These are phyloP conservation scores for Rhineura floridana DNA, from an alignment of 2,113 vertebrate species.

Conservation along the genomic window DNA sequence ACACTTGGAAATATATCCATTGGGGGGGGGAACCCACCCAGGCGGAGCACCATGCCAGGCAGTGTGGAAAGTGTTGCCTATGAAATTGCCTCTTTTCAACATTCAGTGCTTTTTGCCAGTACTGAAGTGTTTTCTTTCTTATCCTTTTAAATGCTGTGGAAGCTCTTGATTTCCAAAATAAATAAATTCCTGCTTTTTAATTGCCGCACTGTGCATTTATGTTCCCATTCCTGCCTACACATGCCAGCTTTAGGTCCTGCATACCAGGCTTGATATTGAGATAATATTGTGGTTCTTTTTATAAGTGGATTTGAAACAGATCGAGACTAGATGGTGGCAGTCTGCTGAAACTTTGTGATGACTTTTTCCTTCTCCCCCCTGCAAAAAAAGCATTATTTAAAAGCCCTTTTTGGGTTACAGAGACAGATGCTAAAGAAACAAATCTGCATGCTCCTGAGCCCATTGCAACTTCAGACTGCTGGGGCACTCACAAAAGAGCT, in stretches of 20 bases:
- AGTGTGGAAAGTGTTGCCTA: background rate
- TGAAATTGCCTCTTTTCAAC: background rate
- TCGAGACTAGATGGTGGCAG: background rate
- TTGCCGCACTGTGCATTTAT: background rate
- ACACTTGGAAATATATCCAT: background rate
- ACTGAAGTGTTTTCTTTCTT: background rate
- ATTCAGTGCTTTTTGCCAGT: background rate
- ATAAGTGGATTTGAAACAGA: background rate
- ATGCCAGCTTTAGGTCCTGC: background rate
- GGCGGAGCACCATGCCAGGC: background rate
- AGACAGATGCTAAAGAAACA: background rate
- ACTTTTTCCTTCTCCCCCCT: background rate
- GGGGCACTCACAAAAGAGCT: background rate
- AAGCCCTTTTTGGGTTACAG: background rate
- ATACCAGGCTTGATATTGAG: background rate
- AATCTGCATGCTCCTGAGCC: too few relatives aligned
- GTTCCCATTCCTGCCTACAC: background rate
- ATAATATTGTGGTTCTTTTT: background rate
- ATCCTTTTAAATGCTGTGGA: background rate
- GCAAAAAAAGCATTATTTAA: too few relatives aligned
- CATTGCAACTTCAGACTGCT: background rate
- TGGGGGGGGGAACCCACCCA: background rate
- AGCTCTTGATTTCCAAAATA: background rate
- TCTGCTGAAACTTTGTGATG: background rate
- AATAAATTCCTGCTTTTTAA: background rate